Percentiles rank a stretch among this genome's conserved stretches.
Conservation (phyloP, 2,113 vertebrate species). For the Camelus dromedarius region DNA sequence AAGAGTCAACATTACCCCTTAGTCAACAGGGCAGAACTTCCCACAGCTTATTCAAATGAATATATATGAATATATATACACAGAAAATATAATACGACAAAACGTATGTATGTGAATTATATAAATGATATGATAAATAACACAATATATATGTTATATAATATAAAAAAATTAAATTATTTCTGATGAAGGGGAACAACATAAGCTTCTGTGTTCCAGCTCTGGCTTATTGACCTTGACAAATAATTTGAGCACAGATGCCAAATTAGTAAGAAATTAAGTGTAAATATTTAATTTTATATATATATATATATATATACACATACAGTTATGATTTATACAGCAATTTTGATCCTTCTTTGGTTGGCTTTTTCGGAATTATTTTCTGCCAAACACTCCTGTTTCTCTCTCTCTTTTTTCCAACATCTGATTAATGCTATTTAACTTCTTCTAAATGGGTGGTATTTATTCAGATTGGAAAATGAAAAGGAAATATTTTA, state of each 20-base stretch:
- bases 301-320: not conserved
- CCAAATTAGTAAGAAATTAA: not conserved
- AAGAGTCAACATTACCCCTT: not conserved
- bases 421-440: not conserved
- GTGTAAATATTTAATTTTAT: not conserved
- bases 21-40: not conserved
- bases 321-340: not conserved
- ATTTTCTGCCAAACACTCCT: not conserved
- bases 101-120: not conserved
- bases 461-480: not conserved
- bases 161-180: not conserved
- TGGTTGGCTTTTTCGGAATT: constrained; percentile 11
- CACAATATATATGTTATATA: not conserved
- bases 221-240: not conserved
- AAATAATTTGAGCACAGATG: not conserved
- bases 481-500: not conserved
- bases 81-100: not conserved
- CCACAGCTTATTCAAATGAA: not conserved
- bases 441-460: constrained; percentile 26
- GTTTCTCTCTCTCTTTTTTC: not conserved
- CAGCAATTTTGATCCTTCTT: not conserved
- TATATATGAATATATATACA: not conserved
- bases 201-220: not conserved
- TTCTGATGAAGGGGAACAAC: not conserved
- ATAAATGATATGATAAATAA: not conserved